phyloP scores from a whole-genome alignment of 2,113 vertebrate species.

The Carettochelys insculpta region DNA sequence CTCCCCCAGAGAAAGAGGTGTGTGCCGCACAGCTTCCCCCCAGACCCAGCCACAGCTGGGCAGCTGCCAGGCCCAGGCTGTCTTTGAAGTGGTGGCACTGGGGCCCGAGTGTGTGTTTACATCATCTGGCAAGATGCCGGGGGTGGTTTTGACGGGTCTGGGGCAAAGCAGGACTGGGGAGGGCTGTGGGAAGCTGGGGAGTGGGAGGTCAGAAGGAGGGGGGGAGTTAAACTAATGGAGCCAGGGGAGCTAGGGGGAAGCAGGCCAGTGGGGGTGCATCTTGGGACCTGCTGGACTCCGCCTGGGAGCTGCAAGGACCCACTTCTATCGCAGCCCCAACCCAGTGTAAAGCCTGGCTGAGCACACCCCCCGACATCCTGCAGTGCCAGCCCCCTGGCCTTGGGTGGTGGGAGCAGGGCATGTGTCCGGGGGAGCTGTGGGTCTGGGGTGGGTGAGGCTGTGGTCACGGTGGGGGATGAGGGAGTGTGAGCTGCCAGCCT shows the following conservation, averaged over 20 bases:
- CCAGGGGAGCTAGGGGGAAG: background rate
- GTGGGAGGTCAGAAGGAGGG: background rate
- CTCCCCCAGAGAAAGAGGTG: background rate
- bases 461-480: background rate
- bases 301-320: slow-evolving; percentile 52
- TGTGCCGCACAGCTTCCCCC: background rate
- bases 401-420: slow-evolving; percentile 27
- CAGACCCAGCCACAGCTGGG: background rate
- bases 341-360: slow-evolving; percentile 36
- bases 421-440: background rate
- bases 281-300: slow-evolving; percentile 54
- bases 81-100: background rate
- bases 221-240: background rate
- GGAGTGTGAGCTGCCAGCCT: background rate
- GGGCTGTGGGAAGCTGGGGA: too few relatives aligned
- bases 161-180: background rate
- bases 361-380: background rate
- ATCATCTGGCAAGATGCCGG: background rate
- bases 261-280: background rate
- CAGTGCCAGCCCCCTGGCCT: slow-evolving; percentile 40
- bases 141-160: background rate
- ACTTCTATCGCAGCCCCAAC: slow-evolving; percentile 28
- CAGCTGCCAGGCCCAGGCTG: background rate
- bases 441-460: background rate
- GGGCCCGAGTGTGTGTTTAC: background rate